Percentiles rank a stretch among this genome's conserved stretches.
Conservation (phyloP, 2,888 invertebrate genomes). For the Chorisops tibialis region DNA sequence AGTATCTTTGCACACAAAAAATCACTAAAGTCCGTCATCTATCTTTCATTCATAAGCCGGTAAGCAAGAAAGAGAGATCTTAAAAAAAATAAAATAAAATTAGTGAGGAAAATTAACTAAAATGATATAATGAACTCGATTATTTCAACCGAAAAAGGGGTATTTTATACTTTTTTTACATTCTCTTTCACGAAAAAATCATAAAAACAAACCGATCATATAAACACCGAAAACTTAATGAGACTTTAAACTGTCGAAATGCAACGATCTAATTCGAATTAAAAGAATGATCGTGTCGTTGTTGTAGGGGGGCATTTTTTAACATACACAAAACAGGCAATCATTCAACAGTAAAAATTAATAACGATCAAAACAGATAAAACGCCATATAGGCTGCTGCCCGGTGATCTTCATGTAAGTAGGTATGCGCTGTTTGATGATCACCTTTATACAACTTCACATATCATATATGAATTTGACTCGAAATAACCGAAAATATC, state of each 20-base stretch:
- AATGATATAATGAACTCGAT: too few relatives aligned
- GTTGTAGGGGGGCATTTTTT: constrained; percentile 7
- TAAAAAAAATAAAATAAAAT: not conserved
- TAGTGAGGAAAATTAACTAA: not conserved
- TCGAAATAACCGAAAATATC: not conserved
- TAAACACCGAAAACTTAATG: too few relatives aligned
- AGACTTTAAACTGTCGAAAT: constrained; percentile 23
- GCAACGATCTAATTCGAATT: constrained; percentile 26
- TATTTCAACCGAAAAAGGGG: not conserved
- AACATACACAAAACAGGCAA: not conserved
- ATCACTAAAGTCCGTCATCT: not conserved
- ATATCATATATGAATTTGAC: not conserved
- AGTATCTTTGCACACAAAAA: not conserved
- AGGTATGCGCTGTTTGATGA: not conserved
- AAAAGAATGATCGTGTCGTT: not conserved
- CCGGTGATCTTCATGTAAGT: not conserved
- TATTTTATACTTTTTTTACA: too few relatives aligned
- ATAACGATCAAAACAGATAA: constrained; percentile 4
- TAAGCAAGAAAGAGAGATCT: too few relatives aligned
- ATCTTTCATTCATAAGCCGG: too few relatives aligned
- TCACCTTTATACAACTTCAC: constrained; percentile 2
- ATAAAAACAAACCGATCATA: not conserved
- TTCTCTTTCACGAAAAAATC: not conserved
- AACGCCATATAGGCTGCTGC: not conserved
- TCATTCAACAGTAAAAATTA: constrained; percentile 15